Evolutionary conservation across 2,113 vertebrate species (phyloP).

Genomic region (Rhinopithecus roxellana): DNA sequence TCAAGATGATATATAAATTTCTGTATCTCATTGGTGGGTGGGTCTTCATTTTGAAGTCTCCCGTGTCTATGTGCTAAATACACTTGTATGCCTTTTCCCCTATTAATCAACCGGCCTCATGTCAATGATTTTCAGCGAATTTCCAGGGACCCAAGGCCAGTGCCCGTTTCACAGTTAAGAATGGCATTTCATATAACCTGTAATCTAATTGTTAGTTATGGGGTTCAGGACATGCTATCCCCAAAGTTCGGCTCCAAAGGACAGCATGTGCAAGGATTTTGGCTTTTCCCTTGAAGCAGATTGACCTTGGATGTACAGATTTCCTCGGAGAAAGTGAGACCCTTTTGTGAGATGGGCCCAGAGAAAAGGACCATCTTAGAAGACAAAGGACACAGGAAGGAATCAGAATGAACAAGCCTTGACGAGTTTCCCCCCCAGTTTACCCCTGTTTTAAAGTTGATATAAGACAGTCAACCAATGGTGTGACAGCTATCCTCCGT

Average conservation of each 20-base stretch:
- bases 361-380: not conserved
- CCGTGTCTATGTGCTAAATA: no score
- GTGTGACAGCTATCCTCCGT: slow-evolving; percentile 45
- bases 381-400: not conserved
- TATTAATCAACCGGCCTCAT: no score
- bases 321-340: not conserved
- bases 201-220: not conserved
- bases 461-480: not conserved
- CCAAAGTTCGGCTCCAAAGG: not conserved
- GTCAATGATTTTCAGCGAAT: no score
- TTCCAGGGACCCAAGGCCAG: no score
- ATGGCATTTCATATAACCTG: not conserved
- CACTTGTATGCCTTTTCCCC: no score
- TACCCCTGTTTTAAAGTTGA: no score
- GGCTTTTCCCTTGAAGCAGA: not conserved
- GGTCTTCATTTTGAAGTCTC: no score
- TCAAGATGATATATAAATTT: no score
- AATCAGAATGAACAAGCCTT: not conserved
- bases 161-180: not conserved
- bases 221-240: not conserved
- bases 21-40: no score
- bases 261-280: not conserved
- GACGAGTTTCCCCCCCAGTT: not conserved
- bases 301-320: no score
- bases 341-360: not conserved